Evolutionary conservation across 2,888 invertebrate genomes (phyloP).

Genomic region (Agrochola litura): DNA sequence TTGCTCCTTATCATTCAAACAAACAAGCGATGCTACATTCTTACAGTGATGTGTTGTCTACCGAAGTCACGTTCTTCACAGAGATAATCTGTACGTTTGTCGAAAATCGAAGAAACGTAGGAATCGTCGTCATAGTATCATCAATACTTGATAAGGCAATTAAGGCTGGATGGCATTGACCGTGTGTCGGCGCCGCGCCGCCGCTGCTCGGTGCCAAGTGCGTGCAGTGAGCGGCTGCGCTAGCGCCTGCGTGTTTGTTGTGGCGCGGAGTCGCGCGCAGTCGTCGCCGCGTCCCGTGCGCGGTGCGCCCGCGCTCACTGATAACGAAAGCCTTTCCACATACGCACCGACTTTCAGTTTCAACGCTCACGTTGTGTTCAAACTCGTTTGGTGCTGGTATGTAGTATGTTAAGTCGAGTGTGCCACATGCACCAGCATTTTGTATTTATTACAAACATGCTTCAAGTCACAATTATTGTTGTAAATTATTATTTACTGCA

Average conservation of each 20-base stretch:
- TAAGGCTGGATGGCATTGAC: conserved; percentile 71
- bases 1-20: conserved; percentile 23
- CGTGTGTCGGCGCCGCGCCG: conserved; percentile 51
- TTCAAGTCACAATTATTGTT: background rate
- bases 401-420: conserved; percentile 38
- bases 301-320: conserved; percentile 39
- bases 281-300: conserved; percentile 16
- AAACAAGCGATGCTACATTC: conserved; percentile 11
- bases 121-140: conserved; percentile 27
- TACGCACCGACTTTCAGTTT: conserved; percentile 62
- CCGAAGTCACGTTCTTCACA: conserved; percentile 7
- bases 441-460: conserved; percentile 29
- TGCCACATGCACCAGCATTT: conserved; percentile 21
- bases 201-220: conserved; percentile 59
- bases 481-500: conserved; percentile 7
- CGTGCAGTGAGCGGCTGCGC: conserved; percentile 28
- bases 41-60: background rate
- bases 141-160: conserved; percentile 65
- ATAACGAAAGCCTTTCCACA: conserved; percentile 61
- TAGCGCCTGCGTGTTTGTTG: conserved; percentile 72
- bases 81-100: conserved; percentile 8
- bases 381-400: conserved; percentile 52
- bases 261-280: conserved; percentile 43
- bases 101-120: conserved; percentile 6
- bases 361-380: conserved; percentile 38